Conservation (phyloP, 2,113 vertebrate genomes). For the Phrynocephalus versicolor region DNA sequence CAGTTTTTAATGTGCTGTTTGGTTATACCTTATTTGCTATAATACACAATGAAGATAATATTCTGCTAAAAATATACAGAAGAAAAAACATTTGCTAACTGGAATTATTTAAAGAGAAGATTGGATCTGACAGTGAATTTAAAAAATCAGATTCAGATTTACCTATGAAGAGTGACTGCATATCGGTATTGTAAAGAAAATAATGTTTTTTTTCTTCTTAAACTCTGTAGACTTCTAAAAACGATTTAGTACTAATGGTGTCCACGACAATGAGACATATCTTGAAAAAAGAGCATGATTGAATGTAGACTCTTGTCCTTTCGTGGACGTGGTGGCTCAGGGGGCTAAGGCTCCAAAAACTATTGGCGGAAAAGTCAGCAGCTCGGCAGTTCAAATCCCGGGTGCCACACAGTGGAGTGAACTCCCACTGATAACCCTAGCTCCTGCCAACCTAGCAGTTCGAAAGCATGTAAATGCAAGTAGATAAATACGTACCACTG, state of each 20-base stretch:
- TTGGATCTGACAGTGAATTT: conserved; percentile 30
- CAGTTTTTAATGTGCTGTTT: conserved; percentile 54
- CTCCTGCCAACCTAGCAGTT: too few species aligned
- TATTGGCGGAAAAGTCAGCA: too few species aligned
- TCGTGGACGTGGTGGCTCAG: too few species aligned
- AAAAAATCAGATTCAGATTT: conserved; percentile 2
- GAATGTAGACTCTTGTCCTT: too few species aligned
- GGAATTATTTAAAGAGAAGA: conserved; percentile 58
- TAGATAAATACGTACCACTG: too few species aligned
- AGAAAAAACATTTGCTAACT: conserved; percentile 59
- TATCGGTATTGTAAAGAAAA: conserved; percentile 5
- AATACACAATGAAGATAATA: conserved; percentile 66
- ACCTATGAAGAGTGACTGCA: conserved; percentile 18
- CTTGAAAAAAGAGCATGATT: background rate
- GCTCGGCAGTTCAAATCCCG: too few species aligned
- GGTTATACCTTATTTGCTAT: conserved; percentile 72
- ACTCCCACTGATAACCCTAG: too few species aligned
- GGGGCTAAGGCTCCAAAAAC: too few species aligned
- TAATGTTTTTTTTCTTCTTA: background rate
- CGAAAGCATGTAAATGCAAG: too few species aligned
- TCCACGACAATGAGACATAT: background rate
- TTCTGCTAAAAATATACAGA: conserved; percentile 64
- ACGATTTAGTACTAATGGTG: conserved; percentile 7
- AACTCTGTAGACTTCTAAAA: background rate
- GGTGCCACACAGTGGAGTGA: too few species aligned